Conservation (phyloP, 2,888 invertebrate species). For the Acronicta alni region DNA sequence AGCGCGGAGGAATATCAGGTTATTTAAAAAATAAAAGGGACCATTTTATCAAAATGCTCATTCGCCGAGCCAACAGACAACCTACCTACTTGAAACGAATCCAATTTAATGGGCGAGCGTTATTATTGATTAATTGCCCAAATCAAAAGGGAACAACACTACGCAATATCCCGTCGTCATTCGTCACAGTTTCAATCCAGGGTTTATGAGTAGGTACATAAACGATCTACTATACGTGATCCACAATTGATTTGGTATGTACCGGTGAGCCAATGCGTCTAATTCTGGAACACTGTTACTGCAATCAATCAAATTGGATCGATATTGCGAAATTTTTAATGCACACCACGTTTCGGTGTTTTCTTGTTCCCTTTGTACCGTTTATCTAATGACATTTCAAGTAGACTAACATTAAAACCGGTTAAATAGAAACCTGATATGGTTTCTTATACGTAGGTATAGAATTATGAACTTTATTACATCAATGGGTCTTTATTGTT, state of each 20-base stretch:
- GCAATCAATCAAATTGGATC: slow-evolving; percentile 59
- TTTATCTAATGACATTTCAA: slow-evolving; percentile 24
- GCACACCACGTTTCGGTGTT: slow-evolving; percentile 28
- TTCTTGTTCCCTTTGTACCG: no score
- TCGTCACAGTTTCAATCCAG: slow-evolving; percentile 30
- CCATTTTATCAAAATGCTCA: no score
- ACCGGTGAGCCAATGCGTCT: slow-evolving; percentile 63
- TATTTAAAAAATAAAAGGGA: no score
- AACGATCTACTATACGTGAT: slow-evolving; percentile 39
- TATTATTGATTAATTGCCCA: slow-evolving; percentile 32
- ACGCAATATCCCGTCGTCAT: slow-evolving; percentile 25
- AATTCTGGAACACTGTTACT: slow-evolving; percentile 57
- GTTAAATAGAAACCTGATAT: slow-evolving; percentile 6
- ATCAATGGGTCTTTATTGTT: no score
- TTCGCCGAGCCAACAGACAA: background rate
- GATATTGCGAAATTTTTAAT: slow-evolving; percentile 66
- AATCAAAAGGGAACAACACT: slow-evolving; percentile 37
- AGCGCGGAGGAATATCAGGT: no score
- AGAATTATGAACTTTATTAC: background rate
- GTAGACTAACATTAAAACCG: slow-evolving; percentile 15
- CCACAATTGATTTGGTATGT: slow-evolving; percentile 57
- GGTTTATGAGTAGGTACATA: slow-evolving; percentile 43
- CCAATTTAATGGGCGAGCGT: slow-evolving; percentile 4
- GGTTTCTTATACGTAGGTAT: slow-evolving; percentile 3
- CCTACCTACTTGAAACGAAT: slow-evolving; percentile 3